These are phyloP conservation scores for Drosophila carrolli DNA, from an alignment of 1,140 invertebrate species.

Conservation along the genomic window DNA sequence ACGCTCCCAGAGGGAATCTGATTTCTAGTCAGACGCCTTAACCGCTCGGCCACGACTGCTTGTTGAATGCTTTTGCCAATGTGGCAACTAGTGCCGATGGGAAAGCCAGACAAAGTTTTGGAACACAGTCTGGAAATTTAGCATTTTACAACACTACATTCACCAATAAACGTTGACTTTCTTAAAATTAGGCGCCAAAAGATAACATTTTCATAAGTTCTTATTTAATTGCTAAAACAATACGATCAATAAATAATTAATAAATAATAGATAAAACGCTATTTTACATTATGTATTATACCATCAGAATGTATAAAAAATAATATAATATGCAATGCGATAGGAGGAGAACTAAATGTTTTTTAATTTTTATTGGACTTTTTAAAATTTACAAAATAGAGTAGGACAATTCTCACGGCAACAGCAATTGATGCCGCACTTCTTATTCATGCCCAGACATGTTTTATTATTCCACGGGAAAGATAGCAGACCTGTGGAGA, in stretches of 20 bases:
- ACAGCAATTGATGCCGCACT: constrained; percentile 39
- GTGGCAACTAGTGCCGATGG: neutral
- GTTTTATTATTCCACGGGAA: neutral
- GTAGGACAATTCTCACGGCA: constrained; percentile 34
- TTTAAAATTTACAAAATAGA: constrained; percentile 27
- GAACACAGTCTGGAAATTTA: too few relatives aligned
- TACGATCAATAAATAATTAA: too few relatives aligned
- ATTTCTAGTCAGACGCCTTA: constrained; percentile 94
- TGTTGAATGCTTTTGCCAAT: neutral
- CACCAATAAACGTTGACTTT: neutral
- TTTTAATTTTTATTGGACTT: constrained; percentile 2
- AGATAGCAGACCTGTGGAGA: constrained; percentile 7
- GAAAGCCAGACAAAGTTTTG: neutral
- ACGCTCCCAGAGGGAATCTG: constrained; percentile 94
- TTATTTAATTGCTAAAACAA: too few relatives aligned
- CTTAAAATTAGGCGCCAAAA: neutral
- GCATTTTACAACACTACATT: neutral
- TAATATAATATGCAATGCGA: too few relatives aligned
- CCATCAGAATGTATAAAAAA: too few relatives aligned
- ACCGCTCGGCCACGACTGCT: constrained; percentile 93
- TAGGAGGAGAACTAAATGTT: neutral
- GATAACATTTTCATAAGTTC: too few relatives aligned
- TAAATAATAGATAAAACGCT: too few relatives aligned
- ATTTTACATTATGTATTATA: too few relatives aligned
- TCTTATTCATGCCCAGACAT: constrained; percentile 6